Evolutionary conservation across 1,140 invertebrate genomes (phyloP).

Genomic region (Papilio glaucus): DNA sequence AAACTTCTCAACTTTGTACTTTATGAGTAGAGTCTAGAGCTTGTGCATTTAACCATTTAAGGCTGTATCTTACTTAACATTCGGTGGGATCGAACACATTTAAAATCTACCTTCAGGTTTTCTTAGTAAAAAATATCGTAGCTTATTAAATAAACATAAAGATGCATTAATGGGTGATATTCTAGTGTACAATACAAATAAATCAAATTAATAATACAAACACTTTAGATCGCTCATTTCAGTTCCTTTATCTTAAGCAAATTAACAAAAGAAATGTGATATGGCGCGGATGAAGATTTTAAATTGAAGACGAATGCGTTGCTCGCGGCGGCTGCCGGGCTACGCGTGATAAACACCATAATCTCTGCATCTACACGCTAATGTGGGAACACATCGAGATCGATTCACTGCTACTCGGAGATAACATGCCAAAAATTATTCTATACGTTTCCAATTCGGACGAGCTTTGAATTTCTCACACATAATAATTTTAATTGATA

Average conservation of each 20-base stretch:
- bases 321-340: constrained; percentile 52
- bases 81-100: too few relatives aligned
- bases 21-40: too few relatives aligned
- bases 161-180: neutral
- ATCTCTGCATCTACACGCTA: constrained; percentile 48
- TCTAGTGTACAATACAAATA: neutral
- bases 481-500: neutral
- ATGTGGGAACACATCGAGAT: constrained; percentile 44
- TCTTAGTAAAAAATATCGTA: neutral
- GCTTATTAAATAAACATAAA: constrained; percentile 11
- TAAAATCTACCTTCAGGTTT: neutral
- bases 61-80: too few relatives aligned
- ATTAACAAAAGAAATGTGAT: constrained; percentile 34
- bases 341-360: constrained; percentile 52
- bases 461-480: neutral
- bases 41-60: too few relatives aligned
- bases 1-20: too few relatives aligned
- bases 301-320: constrained; percentile 43
- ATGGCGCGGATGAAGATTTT: constrained; percentile 32
- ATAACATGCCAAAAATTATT: constrained; percentile 29
- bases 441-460: neutral
- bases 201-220: neutral
- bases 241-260: constrained; percentile 22
- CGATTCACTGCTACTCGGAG: constrained; percentile 14
- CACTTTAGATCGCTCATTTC: neutral